Conservation (phyloP, 1,140 invertebrate genomes). For the Aphaenogaster floridana region DNA sequence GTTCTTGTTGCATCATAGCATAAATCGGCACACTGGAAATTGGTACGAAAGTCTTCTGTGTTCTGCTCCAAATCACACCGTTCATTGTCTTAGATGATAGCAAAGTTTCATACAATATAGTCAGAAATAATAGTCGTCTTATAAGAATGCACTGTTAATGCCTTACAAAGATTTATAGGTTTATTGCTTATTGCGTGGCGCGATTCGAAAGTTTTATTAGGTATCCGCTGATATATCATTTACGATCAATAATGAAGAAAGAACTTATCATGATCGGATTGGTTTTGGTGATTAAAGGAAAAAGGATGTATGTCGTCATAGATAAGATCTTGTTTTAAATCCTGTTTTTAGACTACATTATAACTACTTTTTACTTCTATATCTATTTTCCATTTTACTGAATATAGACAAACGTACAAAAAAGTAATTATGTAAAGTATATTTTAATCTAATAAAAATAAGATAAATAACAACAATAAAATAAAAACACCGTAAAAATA, state of each 20-base stretch:
- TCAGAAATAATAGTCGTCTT: neutral
- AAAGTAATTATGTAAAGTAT: neutral
- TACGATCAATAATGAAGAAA: neutral
- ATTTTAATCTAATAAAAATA: neutral
- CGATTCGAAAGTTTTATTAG: neutral
- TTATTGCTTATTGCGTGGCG: neutral
- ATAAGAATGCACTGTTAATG: neutral
- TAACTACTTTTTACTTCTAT: neutral
- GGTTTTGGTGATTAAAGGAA: neutral
- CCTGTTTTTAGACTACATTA: neutral
- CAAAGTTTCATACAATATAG: neutral
- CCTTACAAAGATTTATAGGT: neutral
- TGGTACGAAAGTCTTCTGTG: neutral
- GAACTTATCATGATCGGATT: no score
- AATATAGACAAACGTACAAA: neutral
- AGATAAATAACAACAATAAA: neutral
- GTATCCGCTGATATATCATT: neutral
- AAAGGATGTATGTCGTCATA: neutral
- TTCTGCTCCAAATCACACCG: neutral
- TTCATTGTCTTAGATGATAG: neutral
- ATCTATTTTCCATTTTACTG: neutral
- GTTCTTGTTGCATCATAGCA: conserved; percentile 21
- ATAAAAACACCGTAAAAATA: neutral
- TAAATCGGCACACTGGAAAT: conserved; percentile 4
- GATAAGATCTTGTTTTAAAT: conserved; percentile 4